phyloP scores from a whole-genome alignment of 2,888 invertebrate genomes.

The Aradus depressus region DNA sequence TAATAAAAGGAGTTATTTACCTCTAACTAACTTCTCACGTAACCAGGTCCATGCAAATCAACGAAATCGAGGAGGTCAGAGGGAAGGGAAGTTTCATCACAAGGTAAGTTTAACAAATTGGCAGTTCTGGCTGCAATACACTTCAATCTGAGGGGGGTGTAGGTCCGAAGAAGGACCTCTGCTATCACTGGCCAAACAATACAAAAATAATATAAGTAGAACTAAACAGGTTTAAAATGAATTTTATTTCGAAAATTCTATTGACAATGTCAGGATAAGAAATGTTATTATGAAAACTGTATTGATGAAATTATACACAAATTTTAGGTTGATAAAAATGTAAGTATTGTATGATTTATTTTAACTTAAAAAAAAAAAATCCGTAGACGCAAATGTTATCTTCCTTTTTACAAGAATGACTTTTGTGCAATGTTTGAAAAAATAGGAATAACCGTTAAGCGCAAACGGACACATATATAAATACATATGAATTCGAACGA shows the following conservation, averaged over 20 bases:
- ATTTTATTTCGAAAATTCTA: constrained; percentile 17
- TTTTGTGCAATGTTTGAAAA: too few relatives aligned
- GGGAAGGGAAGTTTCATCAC: constrained; percentile 59
- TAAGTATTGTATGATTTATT: neutral
- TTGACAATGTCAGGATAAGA: neutral
- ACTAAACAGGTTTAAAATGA: constrained; percentile 4
- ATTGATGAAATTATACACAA: neutral
- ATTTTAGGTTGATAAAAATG: neutral
- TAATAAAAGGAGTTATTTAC: too few relatives aligned
- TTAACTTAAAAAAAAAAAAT: neutral
- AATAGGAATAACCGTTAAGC: too few relatives aligned
- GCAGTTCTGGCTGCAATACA: constrained; percentile 73
- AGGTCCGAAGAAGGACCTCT: constrained; percentile 58
- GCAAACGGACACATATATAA: too few relatives aligned
- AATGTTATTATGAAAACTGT: neutral
- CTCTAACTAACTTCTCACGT: too few relatives aligned
- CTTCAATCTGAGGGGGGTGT: constrained; percentile 56
- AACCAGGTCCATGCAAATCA: constrained; percentile 63
- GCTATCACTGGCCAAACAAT: constrained; percentile 46
- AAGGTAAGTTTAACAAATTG: constrained; percentile 52
- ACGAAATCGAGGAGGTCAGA: constrained; percentile 65
- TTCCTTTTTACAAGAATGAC: too few relatives aligned
- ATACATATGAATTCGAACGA: neutral
- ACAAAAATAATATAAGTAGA: constrained; percentile 9
- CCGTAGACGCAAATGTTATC: too few relatives aligned